Conservation (phyloP, 2,113 vertebrate species). For the Oreochromis niloticus region DNA sequence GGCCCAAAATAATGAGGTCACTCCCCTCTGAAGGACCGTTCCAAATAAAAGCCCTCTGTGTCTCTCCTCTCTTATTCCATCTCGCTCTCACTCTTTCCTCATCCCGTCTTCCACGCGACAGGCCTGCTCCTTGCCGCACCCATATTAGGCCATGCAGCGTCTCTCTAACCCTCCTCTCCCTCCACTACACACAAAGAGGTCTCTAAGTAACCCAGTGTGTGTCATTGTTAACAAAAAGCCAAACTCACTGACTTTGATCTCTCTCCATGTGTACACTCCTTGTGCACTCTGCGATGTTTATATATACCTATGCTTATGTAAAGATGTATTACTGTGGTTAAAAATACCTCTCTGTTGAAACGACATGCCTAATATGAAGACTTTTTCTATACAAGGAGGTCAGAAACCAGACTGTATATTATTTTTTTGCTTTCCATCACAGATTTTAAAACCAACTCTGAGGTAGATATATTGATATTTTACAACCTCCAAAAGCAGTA, state of each 20-base stretch:
- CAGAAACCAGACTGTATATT: background rate
- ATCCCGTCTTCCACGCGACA: conserved; percentile 65
- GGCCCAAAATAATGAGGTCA: conserved; percentile 68
- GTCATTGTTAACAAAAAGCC: conserved; percentile 38
- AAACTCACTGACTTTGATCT: conserved; percentile 44
- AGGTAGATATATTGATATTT: background rate
- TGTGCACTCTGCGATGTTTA: conserved; percentile 19
- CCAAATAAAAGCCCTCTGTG: conserved; percentile 54
- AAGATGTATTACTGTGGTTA: conserved; percentile 22
- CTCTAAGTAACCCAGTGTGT: conserved; percentile 39
- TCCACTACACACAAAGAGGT: conserved; percentile 16
- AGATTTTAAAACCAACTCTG: background rate
- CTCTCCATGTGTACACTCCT: conserved; percentile 3
- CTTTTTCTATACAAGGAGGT: background rate
- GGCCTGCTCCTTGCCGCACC: conserved; percentile 49
- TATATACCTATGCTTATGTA: conserved; percentile 16
- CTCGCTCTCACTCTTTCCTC: conserved; percentile 26
- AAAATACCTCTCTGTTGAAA: conserved; percentile 22
- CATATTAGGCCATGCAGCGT: conserved; percentile 62
- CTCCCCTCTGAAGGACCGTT: conserved; percentile 66
- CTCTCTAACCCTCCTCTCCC: background rate
- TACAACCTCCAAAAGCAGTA: background rate
- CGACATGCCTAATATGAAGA: background rate
- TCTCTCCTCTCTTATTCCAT: conserved; percentile 42
- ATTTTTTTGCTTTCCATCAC: background rate